These are phyloP conservation scores for Euzetes globulus DNA, from an alignment of 2,888 invertebrate species.

Conservation along the genomic window DNA sequence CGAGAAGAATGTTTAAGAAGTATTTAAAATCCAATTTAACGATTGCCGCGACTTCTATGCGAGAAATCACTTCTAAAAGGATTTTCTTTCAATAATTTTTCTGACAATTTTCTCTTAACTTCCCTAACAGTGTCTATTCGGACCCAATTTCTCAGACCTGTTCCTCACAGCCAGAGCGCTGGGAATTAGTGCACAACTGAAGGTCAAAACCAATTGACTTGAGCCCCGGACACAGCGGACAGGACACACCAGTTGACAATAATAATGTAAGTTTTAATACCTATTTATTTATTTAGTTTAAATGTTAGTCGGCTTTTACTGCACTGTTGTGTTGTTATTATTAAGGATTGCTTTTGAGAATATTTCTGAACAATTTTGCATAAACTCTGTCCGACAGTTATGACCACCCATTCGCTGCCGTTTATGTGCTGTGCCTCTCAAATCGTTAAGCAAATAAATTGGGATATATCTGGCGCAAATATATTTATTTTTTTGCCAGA, in stretches of 20 bases:
- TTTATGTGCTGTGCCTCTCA: no score
- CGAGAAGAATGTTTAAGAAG: not conserved
- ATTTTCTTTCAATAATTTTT: not conserved
- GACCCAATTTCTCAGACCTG: not conserved
- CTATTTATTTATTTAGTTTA: not conserved
- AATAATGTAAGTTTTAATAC: not conserved
- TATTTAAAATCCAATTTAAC: constrained; percentile 4
- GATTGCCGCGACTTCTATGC: not conserved
- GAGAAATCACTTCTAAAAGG: not conserved
- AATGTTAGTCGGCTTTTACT: not conserved
- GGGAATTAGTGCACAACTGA: not conserved
- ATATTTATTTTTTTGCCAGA: no score
- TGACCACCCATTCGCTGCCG: no score
- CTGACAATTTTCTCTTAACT: not conserved
- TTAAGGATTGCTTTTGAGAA: not conserved
- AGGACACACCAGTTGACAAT: not conserved
- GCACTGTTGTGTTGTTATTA: not conserved
- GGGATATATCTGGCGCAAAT: no score
- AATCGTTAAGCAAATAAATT: no score
- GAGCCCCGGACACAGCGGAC: not conserved
- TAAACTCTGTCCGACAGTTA: no score
- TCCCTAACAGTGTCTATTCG: not conserved
- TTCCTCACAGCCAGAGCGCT: not conserved
- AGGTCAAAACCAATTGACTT: not conserved
- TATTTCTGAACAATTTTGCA: not conserved